Conservation (phyloP, 2,113 vertebrate species). For the Atherinomorus stipes region DNA sequence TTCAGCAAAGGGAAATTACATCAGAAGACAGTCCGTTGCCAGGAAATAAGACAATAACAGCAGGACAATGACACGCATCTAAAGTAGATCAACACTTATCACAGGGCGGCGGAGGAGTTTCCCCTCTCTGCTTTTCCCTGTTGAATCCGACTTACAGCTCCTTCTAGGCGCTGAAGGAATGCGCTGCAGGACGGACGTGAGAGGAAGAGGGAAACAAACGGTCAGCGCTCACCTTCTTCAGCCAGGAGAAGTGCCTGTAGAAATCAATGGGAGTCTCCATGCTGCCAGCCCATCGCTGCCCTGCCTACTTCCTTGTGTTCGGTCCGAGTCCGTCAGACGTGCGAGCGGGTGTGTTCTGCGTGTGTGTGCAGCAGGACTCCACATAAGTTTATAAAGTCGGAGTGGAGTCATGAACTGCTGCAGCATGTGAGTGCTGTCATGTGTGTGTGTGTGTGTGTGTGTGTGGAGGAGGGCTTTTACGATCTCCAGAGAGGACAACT, state of each 20-base stretch:
- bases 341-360: conserved; percentile 12
- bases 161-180: conserved; percentile 6
- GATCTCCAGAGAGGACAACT: conserved; percentile 37
- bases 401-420: conserved; percentile 22
- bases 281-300: conserved; percentile 91
- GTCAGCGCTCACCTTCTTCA: conserved; percentile 89
- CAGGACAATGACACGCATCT: conserved; percentile 25
- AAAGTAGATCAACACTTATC: conserved; percentile 8
- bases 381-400: not conserved
- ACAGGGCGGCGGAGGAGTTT: not conserved
- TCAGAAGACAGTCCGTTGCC: conserved; percentile 17
- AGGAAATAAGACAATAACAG: conserved; percentile 45
- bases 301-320: conserved; percentile 34
- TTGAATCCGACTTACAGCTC: not conserved
- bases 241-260: conserved; percentile 97
- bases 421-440: conserved; percentile 39
- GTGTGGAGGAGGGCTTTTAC: conserved; percentile 62
- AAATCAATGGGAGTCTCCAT: conserved; percentile 97
- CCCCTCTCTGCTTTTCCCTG: not conserved
- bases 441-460: conserved; percentile 33
- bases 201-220: not conserved
- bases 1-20: conserved; percentile 41
- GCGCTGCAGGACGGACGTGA: not conserved
- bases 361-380: not conserved
- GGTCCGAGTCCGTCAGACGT: not conserved